Conservation (phyloP, 2,888 invertebrate species). For the Lagria hirta region DNA sequence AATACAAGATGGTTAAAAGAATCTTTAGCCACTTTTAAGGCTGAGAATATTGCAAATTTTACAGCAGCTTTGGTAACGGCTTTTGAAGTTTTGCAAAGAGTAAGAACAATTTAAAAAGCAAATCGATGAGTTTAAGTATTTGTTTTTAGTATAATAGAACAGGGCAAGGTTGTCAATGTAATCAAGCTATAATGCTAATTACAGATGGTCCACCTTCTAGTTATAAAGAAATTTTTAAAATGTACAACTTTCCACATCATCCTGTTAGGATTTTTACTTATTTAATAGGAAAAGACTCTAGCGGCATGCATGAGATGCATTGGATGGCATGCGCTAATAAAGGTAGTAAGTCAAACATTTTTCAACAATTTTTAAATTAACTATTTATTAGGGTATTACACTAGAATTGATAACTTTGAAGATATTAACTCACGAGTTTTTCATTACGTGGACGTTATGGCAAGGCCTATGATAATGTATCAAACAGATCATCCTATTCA, state of each 20-base stretch:
- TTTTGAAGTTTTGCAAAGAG: conserved; percentile 88
- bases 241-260: conserved; percentile 91
- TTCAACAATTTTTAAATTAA: conserved; percentile 10
- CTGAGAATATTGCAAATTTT: conserved; percentile 85
- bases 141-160: conserved; percentile 73
- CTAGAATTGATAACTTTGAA: conserved; percentile 83
- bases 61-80: conserved; percentile 89
- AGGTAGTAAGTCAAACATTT: conserved; percentile 72
- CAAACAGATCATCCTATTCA: conserved; percentile 88
- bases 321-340: conserved; percentile 98
- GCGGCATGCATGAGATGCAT: conserved; percentile 81
- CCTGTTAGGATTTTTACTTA: conserved; percentile 96
- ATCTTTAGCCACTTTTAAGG: conserved; percentile 71
- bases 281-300: conserved; percentile 89
- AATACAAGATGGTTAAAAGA: conserved; percentile 79
- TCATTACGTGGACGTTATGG: conserved; percentile 92
- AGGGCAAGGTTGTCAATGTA: conserved; percentile 88
- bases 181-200: conserved; percentile 97
- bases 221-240: conserved; percentile 64
- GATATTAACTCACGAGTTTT: conserved; percentile 92
- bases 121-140: conserved; percentile 21
- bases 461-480: conserved; percentile 93
- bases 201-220: conserved; percentile 86
- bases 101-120: conserved; percentile 56
- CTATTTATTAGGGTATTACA: conserved; percentile 72